Percentiles rank a stretch among this genome's conserved stretches.
Evolutionary conservation across 2,888 invertebrate species (phyloP).

Genomic region (Bhutanitis thaidina): DNA sequence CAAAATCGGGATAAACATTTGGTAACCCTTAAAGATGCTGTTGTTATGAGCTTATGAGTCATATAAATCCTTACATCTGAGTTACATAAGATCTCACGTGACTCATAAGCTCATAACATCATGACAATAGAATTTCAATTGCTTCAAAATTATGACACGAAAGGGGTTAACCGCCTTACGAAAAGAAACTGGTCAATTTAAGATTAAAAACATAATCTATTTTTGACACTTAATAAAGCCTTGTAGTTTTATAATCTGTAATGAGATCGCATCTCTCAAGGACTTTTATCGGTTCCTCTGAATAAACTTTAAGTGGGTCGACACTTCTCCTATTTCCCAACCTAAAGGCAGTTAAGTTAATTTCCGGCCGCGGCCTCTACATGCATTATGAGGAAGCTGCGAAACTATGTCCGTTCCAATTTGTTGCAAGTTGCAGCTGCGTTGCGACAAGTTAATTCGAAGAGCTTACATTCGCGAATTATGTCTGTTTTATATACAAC

Average conservation of each 20-base stretch:
- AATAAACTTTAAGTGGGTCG: slow-evolving; percentile 18
- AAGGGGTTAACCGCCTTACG: too few species aligned
- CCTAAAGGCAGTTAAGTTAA: slow-evolving; percentile 19
- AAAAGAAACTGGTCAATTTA: too few species aligned
- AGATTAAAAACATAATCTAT: too few species aligned
- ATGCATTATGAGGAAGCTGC: slow-evolving; percentile 15
- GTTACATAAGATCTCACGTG: too few species aligned
- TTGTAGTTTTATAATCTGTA: slow-evolving; percentile 6
- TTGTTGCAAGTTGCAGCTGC: slow-evolving; percentile 10
- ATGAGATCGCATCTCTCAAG: slow-evolving; percentile 7
- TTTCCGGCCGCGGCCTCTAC: slow-evolving; percentile 11
- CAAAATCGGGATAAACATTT: too few species aligned
- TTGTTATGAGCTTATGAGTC: too few species aligned
- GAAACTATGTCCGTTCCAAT: slow-evolving; percentile 11
- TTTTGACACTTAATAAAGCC: too few species aligned
- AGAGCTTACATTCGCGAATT: not conserved
- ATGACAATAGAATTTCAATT: too few species aligned
- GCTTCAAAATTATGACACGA: too few species aligned
- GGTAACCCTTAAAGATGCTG: too few species aligned
- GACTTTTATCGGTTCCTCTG: slow-evolving; percentile 10
- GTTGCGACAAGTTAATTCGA: slow-evolving; percentile 1
- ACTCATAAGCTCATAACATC: too few species aligned
- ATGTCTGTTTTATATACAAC: not conserved
- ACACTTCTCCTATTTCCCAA: slow-evolving; percentile 17
- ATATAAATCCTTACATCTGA: too few species aligned